Evolutionary conservation across 1,140 invertebrate genomes (phyloP), one percentile per base, ranked within the genome.

Genomic region (Trissolcus basalis): DNA sequence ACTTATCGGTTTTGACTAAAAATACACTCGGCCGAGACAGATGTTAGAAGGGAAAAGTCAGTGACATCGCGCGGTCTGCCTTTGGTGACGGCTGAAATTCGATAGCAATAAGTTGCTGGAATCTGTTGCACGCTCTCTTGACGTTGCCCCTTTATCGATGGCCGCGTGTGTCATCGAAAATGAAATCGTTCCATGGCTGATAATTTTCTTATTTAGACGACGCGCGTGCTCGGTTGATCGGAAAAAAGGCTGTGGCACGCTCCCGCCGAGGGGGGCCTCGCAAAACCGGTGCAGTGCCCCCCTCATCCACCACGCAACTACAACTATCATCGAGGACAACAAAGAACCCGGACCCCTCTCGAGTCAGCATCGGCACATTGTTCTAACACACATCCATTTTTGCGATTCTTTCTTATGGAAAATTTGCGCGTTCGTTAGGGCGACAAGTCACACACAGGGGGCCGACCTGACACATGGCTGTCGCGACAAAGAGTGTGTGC

Each of bases 321-420:
- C 64, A 48, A 64, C 59, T 35, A 64, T 43, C 41, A 47, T 53
- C 55, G 68, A 39, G 9, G 9, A 39, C 36, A 39, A 78, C 78
- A 81, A 80, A 73, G 64, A 68, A 51, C 67, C 73, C 72, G 53
- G 67, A n/a, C n/a, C n/a, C 69, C 78, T 67, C 63, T 71, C 58
- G 51, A 69, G 60, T 75, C 70, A 49, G 56, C 56, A 79, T 84
- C 80, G 81, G 80, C 82, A 77, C 74, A 79, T 82, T 81, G 78
- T 82, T 81, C 80, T 80, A 81, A 43, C 9, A 45, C 47, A 11
- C 78, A 84, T 84, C 81, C 80, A 83, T 83, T 84, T 84, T 84
- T 63, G 72, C 67, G 45, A 59, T 63, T 45, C 71, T 79, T 82
- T 82, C 75, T 68, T 77, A 77, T 77, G 74, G 80, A 80, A 79